A percentile compares a stretch with the other conserved stretches of the same genome.
Evolutionary conservation across 2,888 invertebrate species (phyloP).

Genomic region (Drosophila affinis): DNA sequence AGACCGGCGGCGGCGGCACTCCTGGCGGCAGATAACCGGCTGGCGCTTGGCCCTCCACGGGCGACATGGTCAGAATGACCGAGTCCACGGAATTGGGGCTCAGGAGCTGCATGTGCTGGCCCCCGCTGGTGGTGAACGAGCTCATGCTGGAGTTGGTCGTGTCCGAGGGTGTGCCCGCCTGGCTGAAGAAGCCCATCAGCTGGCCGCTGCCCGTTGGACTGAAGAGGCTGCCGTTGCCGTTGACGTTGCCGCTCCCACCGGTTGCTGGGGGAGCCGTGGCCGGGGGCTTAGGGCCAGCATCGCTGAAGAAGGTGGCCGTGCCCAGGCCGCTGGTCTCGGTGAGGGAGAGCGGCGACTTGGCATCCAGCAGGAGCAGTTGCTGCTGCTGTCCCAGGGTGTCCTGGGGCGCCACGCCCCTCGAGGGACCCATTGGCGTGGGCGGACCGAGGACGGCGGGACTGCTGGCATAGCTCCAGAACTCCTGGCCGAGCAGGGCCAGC

Average conservation of each 20-base stretch:
- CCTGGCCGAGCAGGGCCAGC: constrained; percentile 94
- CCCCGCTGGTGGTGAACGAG: constrained; percentile 88
- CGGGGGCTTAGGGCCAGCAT: constrained; percentile 46
- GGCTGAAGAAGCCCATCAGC: constrained; percentile 80
- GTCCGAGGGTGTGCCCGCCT: constrained; percentile 86
- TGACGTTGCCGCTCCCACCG: constrained; percentile 8
- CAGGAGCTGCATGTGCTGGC: constrained; percentile 82
- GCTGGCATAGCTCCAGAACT: constrained; percentile 91
- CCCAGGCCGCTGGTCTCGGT: constrained; percentile 84
- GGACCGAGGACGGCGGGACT: constrained; percentile 73
- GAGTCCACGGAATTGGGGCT: constrained; percentile 87
- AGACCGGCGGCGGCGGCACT: background rate
- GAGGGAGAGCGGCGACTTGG: constrained; percentile 83
- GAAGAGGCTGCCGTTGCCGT: constrained; percentile 57
- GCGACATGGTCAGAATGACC: constrained; percentile 91
- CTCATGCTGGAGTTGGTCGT: constrained; percentile 90
- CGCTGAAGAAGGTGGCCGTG: constrained; percentile 83
- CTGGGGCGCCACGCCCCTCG: background rate
- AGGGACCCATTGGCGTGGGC: constrained; percentile 30
- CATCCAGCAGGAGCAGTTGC: constrained; percentile 73
- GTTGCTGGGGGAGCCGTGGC: constrained; percentile 31
- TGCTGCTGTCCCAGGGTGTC: constrained; percentile 13
- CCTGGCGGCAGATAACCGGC: background rate
- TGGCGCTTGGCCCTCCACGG: constrained; percentile 83
- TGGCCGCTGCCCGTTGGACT: constrained; percentile 80